Conservation (phyloP, 2,113 vertebrate species). For the Pygathrix nemaeus region DNA sequence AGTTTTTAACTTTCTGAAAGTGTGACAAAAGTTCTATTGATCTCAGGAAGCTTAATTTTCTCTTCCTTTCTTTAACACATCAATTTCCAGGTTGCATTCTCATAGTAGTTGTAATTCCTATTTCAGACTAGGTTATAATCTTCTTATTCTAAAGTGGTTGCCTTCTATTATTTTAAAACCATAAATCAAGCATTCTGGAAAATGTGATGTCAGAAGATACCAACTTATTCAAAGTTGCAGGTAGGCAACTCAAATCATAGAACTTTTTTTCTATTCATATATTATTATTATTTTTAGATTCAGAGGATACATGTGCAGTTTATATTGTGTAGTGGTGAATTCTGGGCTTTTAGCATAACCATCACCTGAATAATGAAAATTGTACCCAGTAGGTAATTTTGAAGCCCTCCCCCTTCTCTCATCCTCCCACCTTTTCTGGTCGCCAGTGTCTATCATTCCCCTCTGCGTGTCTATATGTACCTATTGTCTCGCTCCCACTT, state of each 20-base stretch:
- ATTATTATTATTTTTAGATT: too few species aligned
- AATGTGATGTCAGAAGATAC: not conserved
- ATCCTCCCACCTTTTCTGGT: not conserved
- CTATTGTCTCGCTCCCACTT: not conserved
- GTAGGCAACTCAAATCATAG: not conserved
- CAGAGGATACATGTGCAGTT: too few species aligned
- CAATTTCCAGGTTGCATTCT: not conserved
- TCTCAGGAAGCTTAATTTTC: not conserved
- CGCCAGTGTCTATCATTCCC: not conserved
- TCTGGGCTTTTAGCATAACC: not conserved
- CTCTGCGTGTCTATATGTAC: not conserved
- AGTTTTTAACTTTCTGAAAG: not conserved
- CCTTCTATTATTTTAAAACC: not conserved
- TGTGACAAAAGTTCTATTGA: not conserved
- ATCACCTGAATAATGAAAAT: not conserved
- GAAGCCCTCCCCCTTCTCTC: not conserved
- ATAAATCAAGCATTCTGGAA: not conserved
- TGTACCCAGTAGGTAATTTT: not conserved
- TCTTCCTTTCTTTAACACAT: not conserved
- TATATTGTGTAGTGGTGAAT: not conserved
- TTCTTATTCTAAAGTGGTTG: not conserved
- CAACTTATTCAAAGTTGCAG: not conserved
- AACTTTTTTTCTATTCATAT: not conserved
- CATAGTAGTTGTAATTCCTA: not conserved
- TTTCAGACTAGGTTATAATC: constrained; percentile 8